phyloP scores from a whole-genome alignment of 2,888 invertebrate genomes.

The Leptinotarsa haldemani region DNA sequence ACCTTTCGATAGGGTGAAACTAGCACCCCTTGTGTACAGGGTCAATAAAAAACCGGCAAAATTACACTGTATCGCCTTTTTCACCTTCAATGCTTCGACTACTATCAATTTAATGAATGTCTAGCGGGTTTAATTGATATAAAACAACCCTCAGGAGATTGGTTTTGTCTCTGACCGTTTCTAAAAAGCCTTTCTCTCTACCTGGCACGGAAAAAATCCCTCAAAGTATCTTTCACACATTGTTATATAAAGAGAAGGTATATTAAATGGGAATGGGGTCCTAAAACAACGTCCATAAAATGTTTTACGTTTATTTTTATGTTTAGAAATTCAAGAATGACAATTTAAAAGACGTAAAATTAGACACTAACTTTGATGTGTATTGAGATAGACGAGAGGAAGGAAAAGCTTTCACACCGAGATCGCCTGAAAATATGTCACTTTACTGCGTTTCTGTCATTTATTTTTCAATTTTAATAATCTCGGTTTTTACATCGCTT shows the following conservation, averaged over 20 bases:
- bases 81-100: too few relatives aligned
- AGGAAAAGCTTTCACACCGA: constrained; percentile 36
- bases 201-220: background rate
- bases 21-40: too few relatives aligned
- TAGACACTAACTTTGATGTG: constrained; percentile 52
- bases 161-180: background rate
- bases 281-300: constrained; percentile 53
- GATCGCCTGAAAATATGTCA: constrained; percentile 43
- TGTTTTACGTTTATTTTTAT: constrained; percentile 56
- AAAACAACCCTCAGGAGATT: background rate
- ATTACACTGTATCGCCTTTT: too few relatives aligned
- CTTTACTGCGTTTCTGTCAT: constrained; percentile 34
- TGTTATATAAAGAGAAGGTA: constrained; percentile 49
- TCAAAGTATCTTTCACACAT: constrained; percentile 50
- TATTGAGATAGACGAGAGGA: constrained; percentile 51
- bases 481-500: constrained; percentile 13
- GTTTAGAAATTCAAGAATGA: constrained; percentile 54
- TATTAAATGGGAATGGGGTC: constrained; percentile 50
- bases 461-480: constrained; percentile 26
- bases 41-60: too few relatives aligned
- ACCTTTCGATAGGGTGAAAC: too few relatives aligned
- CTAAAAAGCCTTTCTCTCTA: background rate
- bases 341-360: constrained; percentile 55
- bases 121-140: background rate
- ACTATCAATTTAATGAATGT: background rate